These are phyloP conservation scores for Numida meleagris DNA, from an alignment of 2,113 vertebrate genomes.

Conservation along the genomic window DNA sequence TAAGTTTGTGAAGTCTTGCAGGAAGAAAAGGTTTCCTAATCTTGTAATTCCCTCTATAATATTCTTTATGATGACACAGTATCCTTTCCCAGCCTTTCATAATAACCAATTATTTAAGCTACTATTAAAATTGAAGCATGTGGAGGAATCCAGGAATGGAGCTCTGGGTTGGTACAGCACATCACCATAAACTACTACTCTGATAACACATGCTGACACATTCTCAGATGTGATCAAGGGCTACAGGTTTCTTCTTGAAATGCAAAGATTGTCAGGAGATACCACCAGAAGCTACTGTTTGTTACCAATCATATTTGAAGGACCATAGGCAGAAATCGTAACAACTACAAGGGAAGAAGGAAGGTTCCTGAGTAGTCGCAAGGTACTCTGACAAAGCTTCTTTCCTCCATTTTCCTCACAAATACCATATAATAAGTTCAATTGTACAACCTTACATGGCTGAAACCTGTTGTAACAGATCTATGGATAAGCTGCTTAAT, in stretches of 20 bases:
- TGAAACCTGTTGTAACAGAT: background rate
- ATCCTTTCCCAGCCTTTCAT: background rate
- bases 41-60: background rate
- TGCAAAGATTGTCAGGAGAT: background rate
- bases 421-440: background rate
- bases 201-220: background rate
- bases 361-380: background rate
- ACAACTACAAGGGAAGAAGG: background rate
- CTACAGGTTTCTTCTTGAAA: rapidly evolving
- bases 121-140: background rate
- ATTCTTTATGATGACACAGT: background rate
- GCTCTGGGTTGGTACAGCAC: background rate
- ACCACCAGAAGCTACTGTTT: background rate
- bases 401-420: background rate
- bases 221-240: background rate
- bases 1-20: background rate
- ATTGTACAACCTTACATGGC: background rate
- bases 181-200: background rate
- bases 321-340: background rate
- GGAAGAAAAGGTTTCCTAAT: background rate
- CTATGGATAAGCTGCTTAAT: background rate
- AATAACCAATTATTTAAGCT: background rate
- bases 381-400: background rate
- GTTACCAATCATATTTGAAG: background rate
- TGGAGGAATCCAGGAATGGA: background rate